phyloP scores from a whole-genome alignment of 2,797 vertebrate genomes.

The Benthosema pterotum region DNA sequence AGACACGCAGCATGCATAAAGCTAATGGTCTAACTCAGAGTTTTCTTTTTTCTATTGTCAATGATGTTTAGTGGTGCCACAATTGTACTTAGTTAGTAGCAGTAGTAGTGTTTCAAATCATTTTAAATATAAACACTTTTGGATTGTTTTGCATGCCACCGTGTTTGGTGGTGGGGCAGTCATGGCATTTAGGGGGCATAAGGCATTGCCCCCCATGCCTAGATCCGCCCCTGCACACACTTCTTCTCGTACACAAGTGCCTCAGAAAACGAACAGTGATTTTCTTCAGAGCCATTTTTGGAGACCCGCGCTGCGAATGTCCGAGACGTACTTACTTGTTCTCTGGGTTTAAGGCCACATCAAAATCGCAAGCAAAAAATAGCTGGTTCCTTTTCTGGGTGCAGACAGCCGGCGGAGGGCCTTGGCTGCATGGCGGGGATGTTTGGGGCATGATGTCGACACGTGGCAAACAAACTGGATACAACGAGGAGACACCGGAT shows the following conservation, averaged over 20 bases:
- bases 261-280: constrained; percentile 54
- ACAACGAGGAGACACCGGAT: constrained; percentile 58
- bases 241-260: constrained; percentile 20
- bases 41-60: no score
- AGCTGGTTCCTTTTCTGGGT: constrained; percentile 71
- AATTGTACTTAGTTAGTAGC: no score
- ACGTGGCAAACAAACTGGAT: constrained; percentile 73
- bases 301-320: constrained; percentile 44
- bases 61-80: no score
- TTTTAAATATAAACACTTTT: no score
- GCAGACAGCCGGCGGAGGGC: constrained; percentile 50
- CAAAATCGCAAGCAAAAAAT: constrained; percentile 71
- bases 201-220: no score
- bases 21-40: no score
- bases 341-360: constrained; percentile 73
- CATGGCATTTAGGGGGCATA: no score
- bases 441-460: constrained; percentile 50
- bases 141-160: no score
- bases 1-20: no score
- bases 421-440: constrained; percentile 45
- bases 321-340: constrained; percentile 68
- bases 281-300: constrained; percentile 53
- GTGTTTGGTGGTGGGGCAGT: no score
- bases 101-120: no score
- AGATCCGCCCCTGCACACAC: no score